phyloP scores from a whole-genome alignment of 2,797 vertebrate species.

The Spizella passerina region DNA sequence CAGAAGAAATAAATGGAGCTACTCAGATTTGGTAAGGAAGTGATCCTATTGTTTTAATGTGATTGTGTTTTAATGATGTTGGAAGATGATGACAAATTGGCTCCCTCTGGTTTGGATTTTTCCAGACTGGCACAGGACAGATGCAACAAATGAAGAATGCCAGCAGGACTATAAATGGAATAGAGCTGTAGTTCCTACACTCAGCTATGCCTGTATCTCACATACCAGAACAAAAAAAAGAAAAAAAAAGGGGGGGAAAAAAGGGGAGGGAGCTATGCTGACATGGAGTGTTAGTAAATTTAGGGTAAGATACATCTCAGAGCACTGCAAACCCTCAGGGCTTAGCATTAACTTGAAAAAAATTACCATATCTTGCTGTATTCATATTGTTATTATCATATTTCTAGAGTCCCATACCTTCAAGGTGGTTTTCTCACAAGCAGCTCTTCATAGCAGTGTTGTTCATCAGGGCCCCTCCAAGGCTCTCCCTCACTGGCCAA shows the following conservation, averaged over 20 bases:
- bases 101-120: not conserved
- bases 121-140: constrained; percentile 11
- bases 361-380: not conserved
- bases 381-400: too few relatives aligned
- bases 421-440: too few relatives aligned
- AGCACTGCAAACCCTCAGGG: not conserved
- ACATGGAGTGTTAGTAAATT: not conserved
- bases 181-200: not conserved
- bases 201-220: not conserved
- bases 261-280: not conserved
- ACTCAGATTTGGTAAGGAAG: not conserved
- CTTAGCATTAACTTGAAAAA: not conserved
- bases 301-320: not conserved
- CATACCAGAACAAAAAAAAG: not conserved
- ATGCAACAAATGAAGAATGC: not conserved
- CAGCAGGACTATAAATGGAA: constrained; percentile 5
- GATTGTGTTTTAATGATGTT: constrained; percentile 8
- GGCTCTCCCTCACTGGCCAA: too few relatives aligned
- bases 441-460: too few relatives aligned
- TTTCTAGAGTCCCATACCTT: too few relatives aligned
- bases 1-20: not conserved
- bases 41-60: not conserved
- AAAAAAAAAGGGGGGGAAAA: not conserved
- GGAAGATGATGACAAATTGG: not conserved
- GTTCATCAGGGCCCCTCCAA: too few relatives aligned